A percentile compares a stretch with the other conserved stretches of the same genome.
These are phyloP conservation scores for Argyresthia albistria DNA, from an alignment of 2,888 invertebrate genomes.

Conservation along the genomic window DNA sequence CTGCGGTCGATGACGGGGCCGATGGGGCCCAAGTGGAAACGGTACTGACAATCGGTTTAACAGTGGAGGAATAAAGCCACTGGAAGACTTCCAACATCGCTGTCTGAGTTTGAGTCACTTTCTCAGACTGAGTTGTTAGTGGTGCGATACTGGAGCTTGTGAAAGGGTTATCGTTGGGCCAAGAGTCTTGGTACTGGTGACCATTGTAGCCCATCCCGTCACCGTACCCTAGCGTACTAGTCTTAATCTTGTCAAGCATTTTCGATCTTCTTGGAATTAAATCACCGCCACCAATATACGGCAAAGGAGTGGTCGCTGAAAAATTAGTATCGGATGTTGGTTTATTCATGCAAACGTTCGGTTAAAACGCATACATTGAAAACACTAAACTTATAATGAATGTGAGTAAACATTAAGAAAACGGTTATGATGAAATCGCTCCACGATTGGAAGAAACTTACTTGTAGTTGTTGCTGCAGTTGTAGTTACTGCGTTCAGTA, in stretches of 20 bases:
- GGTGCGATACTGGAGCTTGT: slow-evolving; percentile 57
- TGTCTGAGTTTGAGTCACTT: slow-evolving; percentile 62
- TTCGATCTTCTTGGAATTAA: slow-evolving; percentile 59
- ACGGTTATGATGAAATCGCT: not conserved
- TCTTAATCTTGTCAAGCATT: slow-evolving; percentile 60
- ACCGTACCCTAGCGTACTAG: slow-evolving; percentile 58
- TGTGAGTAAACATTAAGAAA: slow-evolving; percentile 1
- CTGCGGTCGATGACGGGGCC: slow-evolving; percentile 40
- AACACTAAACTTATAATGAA: not conserved
- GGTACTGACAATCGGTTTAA: slow-evolving; percentile 57
- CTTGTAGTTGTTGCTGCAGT: slow-evolving; percentile 61
- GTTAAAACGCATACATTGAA: slow-evolving; percentile 20
- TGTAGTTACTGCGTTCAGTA: slow-evolving; percentile 46
- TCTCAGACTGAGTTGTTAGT: slow-evolving; percentile 52
- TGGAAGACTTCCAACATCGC: slow-evolving; percentile 68
- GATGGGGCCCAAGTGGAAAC: slow-evolving; percentile 44
- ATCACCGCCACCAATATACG: slow-evolving; percentile 60
- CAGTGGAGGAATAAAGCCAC: slow-evolving; percentile 61
- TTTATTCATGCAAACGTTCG: slow-evolving; percentile 45
- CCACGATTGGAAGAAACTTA: slow-evolving; percentile 27
- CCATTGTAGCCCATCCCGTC: slow-evolving; percentile 43
- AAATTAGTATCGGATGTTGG: slow-evolving; percentile 42
- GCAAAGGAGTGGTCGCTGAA: slow-evolving; percentile 63
- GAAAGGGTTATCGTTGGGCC: slow-evolving; percentile 67
- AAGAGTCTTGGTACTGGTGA: slow-evolving; percentile 50